These are phyloP conservation scores for Irena cyanogastra DNA, from an alignment of 2,113 vertebrate genomes.

Conservation along the genomic window DNA sequence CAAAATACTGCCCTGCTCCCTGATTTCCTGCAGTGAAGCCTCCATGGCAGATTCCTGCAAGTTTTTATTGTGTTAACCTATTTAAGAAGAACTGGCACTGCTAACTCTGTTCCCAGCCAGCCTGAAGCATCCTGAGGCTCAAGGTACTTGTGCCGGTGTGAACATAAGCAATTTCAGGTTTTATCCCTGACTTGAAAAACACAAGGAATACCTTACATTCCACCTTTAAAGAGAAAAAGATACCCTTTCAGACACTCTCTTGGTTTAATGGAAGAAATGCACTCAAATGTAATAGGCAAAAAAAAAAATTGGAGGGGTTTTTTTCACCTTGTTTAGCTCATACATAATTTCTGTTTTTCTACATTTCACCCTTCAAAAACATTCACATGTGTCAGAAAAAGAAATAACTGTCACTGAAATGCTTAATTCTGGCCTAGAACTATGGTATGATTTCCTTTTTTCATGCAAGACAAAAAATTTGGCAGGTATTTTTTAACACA, in stretches of 20 bases:
- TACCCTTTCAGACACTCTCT: neutral
- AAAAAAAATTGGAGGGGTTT: neutral
- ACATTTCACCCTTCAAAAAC: neutral
- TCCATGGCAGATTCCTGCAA: neutral
- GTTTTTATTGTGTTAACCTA: neutral
- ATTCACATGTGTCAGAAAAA: neutral
- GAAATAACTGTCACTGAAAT: neutral
- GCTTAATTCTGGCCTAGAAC: neutral
- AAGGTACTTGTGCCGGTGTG: neutral
- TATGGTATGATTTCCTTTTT: neutral
- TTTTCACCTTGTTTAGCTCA: neutral
- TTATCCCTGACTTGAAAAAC: neutral
- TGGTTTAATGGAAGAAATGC: neutral
- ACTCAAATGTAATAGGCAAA: neutral
- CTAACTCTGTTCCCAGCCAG: neutral
- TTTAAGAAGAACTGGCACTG: neutral
- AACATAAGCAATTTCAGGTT: neutral
- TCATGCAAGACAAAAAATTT: neutral
- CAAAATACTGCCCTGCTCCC: neutral
- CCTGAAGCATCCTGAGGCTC: neutral
- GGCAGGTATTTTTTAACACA: neutral
- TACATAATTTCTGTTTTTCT: neutral
- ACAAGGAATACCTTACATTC: neutral
- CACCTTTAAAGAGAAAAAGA: neutral
- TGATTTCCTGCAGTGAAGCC: neutral